phyloP scores from a whole-genome alignment of 2,888 invertebrate genomes.

The Cepaea hortensis region DNA sequence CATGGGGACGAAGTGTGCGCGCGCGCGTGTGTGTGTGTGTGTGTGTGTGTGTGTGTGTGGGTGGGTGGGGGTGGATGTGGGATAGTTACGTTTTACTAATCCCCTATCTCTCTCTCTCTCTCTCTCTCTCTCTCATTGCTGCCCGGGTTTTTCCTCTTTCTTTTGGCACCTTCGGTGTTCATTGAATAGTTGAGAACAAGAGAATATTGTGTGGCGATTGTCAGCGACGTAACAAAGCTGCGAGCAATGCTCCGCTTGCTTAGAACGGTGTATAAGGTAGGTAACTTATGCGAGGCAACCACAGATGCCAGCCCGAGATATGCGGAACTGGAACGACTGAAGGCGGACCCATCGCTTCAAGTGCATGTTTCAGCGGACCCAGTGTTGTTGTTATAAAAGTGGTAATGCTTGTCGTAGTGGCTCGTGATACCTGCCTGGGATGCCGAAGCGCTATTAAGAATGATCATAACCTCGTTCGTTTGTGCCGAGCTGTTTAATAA shows the following conservation, averaged over 20 bases:
- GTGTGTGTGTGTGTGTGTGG: too few relatives aligned
- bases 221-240: constrained; percentile 11
- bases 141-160: too few relatives aligned
- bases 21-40: too few relatives aligned
- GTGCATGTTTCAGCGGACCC: constrained; percentile 1
- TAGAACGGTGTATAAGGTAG: constrained; percentile 5
- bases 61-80: too few relatives aligned
- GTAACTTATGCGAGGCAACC: not conserved
- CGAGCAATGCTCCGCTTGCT: constrained; percentile 3
- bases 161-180: too few relatives aligned
- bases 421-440: not conserved
- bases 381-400: not conserved
- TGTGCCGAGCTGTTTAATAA: too few relatives aligned
- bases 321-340: not conserved
- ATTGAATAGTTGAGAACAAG: too few relatives aligned
- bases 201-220: not conserved
- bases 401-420: not conserved
- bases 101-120: too few relatives aligned
- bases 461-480: too few relatives aligned
- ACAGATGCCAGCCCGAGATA: not conserved
- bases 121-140: too few relatives aligned
- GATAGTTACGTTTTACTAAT: too few relatives aligned
- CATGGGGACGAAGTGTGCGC: too few relatives aligned
- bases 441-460: not conserved
- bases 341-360: not conserved